A percentile compares a stretch with the other conserved stretches of the same genome.
These are phyloP conservation scores for Disparrhopalites patrizii DNA, from an alignment of 2,888 invertebrate genomes.

Conservation along the genomic window DNA sequence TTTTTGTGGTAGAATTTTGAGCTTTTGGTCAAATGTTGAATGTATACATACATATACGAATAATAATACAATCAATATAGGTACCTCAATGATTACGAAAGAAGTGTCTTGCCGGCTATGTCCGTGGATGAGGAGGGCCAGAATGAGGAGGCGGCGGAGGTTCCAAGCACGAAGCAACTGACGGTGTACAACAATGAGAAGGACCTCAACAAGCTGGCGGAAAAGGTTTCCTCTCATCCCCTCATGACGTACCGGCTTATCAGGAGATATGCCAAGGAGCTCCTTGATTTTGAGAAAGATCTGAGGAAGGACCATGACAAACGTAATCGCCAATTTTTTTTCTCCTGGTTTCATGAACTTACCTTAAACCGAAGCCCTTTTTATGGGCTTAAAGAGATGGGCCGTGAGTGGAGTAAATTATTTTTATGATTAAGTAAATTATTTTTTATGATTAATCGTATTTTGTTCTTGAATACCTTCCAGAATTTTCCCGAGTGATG, in stretches of 20 bases:
- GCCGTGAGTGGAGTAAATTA: neutral
- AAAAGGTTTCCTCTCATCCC: constrained; percentile 41
- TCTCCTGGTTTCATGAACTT: neutral
- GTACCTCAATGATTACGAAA: constrained; percentile 41
- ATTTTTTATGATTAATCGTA: no score
- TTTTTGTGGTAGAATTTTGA: neutral
- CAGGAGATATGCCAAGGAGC: constrained; percentile 38
- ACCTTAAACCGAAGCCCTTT: neutral
- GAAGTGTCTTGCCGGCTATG: constrained; percentile 33
- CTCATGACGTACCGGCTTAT: constrained; percentile 43
- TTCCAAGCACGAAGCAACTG: constrained; percentile 13
- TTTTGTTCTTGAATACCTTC: no score
- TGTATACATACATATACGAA: no score
- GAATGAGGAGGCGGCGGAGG: neutral
- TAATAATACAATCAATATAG: no score
- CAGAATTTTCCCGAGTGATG: constrained; percentile 40
- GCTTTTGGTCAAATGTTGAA: no score
- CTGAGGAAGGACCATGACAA: constrained; percentile 39
- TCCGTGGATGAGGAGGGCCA: neutral
- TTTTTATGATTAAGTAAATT: neutral
- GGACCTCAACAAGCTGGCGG: constrained; percentile 32
- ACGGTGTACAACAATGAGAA: constrained; percentile 28
- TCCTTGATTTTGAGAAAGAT: constrained; percentile 32
- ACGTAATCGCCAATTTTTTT: constrained; percentile 29
- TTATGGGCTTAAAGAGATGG: neutral